Percentiles rank a stretch among this genome's conserved stretches.
These are phyloP conservation scores for Melanargia galathea DNA, from an alignment of 2,888 invertebrate species.

Conservation along the genomic window DNA sequence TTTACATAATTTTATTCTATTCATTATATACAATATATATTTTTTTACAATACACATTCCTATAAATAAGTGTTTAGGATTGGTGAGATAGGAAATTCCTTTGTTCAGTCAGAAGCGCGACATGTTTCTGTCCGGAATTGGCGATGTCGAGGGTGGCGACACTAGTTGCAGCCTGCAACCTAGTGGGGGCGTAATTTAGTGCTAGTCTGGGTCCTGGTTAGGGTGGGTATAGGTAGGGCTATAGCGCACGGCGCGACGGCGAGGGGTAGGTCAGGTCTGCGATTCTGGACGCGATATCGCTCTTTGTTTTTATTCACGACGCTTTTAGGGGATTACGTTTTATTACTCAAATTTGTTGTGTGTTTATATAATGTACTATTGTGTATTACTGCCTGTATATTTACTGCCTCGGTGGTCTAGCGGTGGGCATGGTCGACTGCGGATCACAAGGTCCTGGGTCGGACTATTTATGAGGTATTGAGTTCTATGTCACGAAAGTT, in stretches of 20 bases:
- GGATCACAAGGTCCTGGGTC: no score
- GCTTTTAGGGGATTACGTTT: slow-evolving; percentile 32
- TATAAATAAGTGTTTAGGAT: no score
- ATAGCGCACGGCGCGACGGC: slow-evolving; percentile 58
- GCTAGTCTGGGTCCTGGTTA: slow-evolving; percentile 55
- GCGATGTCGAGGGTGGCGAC: slow-evolving; percentile 29
- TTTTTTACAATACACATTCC: no score
- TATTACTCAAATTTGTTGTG: slow-evolving; percentile 26
- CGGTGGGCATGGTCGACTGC: no score
- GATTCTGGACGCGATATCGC: slow-evolving; percentile 32
- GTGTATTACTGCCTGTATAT: no score
- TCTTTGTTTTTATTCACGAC: slow-evolving; percentile 34
- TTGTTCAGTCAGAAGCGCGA: neutral
- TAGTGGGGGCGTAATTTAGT: slow-evolving; percentile 74
- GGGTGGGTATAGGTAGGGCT: slow-evolving; percentile 46
- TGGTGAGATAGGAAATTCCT: no score
- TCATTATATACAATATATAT: no score
- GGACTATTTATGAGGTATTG: no score
- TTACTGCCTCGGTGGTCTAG: no score
- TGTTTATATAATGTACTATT: neutral
- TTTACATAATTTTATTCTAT: no score
- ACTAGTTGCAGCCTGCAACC: slow-evolving; percentile 59
- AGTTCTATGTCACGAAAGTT: no score
- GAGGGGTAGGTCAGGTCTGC: slow-evolving; percentile 64
- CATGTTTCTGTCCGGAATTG: slow-evolving; percentile 8